Base-by-base conservation (phyloP, 2,888 invertebrate genomes). In the Dolichomitus sp. region DNA sequence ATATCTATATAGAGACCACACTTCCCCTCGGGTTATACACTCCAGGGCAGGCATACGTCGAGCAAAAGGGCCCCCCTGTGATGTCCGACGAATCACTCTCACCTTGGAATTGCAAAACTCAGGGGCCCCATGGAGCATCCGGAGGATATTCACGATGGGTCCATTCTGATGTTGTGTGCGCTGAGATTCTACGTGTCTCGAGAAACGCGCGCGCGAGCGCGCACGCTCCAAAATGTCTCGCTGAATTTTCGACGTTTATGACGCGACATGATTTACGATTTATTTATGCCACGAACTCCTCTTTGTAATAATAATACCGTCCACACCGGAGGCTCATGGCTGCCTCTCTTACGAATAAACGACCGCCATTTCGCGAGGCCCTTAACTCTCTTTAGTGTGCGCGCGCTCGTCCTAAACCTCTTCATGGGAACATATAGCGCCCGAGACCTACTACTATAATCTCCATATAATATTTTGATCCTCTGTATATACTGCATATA, bases 241-340 rank as follows among this genome's bases (percentile, higher is more conserved):
- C 87, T 88, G 88, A 88, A 73, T 89, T 90, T 89, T 90, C 85
- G 90, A 91, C 90, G 83, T 93, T 93, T 93, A 93, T 87, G 92
- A 89, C 88, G 86, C 83, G 80, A 79, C 84, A 78, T 92, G 93
- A 93, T 92, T 92, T 93, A 93, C 89, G 92, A 87, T 92, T 92
- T 93, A 92, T 93, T 93, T 92, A 92, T 93, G 91, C 91, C 90
- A 80, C 88, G 84, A 85, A 87, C 90, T 90, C 87, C 89, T 91
- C 92, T 92, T 90, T 89, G 90, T 90, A 91, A 92, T 91, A 91
- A 91, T 90, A 91, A 91, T 90, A 88, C 84, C 83, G 80, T 83
- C 83, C 84, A 85, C 83, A 81, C 69, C 40, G 61, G 45, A 48
- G 59, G 76, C 73, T 79, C 78, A 66, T 59, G 65, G 90, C 91